Conservation (phyloP, 2,113 vertebrate genomes). For the Crocuta crocuta region DNA sequence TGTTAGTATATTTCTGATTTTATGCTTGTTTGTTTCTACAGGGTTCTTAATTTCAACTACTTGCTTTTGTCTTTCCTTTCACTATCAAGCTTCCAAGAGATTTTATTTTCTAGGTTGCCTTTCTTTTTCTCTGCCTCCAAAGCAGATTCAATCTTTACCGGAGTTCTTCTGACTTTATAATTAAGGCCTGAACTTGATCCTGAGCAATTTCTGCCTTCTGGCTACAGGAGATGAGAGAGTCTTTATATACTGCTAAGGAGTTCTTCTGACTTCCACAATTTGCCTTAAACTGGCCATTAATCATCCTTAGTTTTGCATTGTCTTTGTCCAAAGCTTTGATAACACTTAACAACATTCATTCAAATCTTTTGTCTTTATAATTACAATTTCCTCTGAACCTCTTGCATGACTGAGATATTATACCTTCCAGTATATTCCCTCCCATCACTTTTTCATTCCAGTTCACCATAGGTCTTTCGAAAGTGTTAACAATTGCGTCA, state of each 20-base stretch:
- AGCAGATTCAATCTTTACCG: neutral
- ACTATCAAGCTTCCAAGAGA: neutral
- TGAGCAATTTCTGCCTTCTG: neutral
- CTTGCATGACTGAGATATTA: constrained; percentile 12
- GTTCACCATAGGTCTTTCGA: neutral
- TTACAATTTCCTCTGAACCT: constrained; percentile 3
- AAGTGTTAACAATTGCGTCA: neutral
- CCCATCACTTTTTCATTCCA: neutral
- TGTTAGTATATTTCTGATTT: neutral
- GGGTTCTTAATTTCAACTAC: neutral
- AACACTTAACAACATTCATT: neutral
- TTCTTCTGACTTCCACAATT: constrained; percentile 47
- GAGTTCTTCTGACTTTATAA: neutral
- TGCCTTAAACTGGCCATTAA: constrained; percentile 45
- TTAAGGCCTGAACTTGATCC: neutral
- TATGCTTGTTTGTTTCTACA: neutral
- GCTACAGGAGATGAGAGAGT: neutral
- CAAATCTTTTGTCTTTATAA: constrained; percentile 20
- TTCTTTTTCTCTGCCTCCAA: neutral
- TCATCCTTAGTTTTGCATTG: neutral
- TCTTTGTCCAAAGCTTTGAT: constrained; percentile 28
- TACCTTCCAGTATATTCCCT: neutral
- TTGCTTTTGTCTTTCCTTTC: neutral
- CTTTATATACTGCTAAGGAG: neutral
- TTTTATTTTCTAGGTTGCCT: neutral